Evolutionary conservation across 30 jellyfish, hydroid and myxozoan species (phyloP), one percentile per base, ranked within the genome.

Genomic region (Thelohanellus kitauei): DNA sequence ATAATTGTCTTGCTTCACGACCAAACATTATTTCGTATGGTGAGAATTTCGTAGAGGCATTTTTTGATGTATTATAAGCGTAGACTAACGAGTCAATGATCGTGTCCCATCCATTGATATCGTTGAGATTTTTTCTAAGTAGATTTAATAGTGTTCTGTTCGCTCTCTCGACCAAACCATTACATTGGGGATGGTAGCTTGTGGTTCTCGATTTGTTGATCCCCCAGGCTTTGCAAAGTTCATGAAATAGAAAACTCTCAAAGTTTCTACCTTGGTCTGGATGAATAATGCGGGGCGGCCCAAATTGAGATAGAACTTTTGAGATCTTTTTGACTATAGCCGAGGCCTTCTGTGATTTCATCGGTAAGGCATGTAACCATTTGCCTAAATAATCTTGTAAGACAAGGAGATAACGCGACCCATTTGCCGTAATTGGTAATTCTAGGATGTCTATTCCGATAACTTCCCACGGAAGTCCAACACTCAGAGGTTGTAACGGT

Each of bases 1-100:
- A n/a, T n/a, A n/a, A n/a, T n/a, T n/a, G n/a, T n/a, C 63, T 44
- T n/a, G 63, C 57, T 9, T 40, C 50, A 18, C 64, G 54, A 2
- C 56, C 78, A 56, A 45, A 56, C 13, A 56, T 44, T 41, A 46
- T 33, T 29, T 45, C 63, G 41, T 45, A 56, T 14, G 65, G 78
- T 16, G 60, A 42, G 19, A 44, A 18, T 19, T 47, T 60, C 34
- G 73, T 44, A 16, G 71, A 43, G 37, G 35, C 62, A 38, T 54
- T 43, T 13, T 10, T 33, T 14, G 53, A 37, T 41, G 58, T 57
- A 29, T 47, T 44, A 38, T 43, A 43, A 0, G 75, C 75, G 21
- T 33, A 44, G 1, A 33, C 52, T n/a, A 61, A 53, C 50, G 9
- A 44, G 53, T 55, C 54, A 11, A 56, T 42, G 56, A 50, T 25